A percentile compares a stretch with the other conserved stretches of the same genome.
Conservation (phyloP, 2,888 invertebrate genomes). For the Agonopterix subpropinquella region DNA sequence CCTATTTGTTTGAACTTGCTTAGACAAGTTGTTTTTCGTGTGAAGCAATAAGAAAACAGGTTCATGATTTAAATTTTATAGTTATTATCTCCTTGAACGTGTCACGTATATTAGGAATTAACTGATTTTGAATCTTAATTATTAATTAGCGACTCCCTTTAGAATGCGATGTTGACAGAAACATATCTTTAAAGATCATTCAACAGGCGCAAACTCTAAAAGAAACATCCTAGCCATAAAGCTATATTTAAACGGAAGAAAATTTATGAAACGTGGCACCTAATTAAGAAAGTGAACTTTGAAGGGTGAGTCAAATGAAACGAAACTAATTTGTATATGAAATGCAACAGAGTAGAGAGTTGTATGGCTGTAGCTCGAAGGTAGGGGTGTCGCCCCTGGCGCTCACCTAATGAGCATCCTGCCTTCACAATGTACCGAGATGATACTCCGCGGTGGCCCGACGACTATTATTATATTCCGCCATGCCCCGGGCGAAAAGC, state of each 20-base stretch:
- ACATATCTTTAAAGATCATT: too few species aligned
- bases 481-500: constrained; percentile 50
- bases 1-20: not conserved
- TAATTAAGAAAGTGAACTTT: constrained; percentile 21
- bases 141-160: too few species aligned
- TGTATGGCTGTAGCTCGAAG: constrained; percentile 19
- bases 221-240: too few species aligned
- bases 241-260: too few species aligned
- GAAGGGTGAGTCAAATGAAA: constrained; percentile 21
- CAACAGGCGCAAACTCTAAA: too few species aligned
- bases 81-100: too few species aligned
- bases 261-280: not conserved
- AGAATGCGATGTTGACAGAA: too few species aligned
- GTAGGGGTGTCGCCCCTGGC: constrained; percentile 48
- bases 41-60: too few species aligned
- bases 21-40: too few species aligned
- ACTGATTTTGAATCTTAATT: too few species aligned
- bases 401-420: constrained; percentile 73
- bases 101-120: too few species aligned
- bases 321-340: constrained; percentile 42
- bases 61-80: too few species aligned
- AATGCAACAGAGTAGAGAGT: constrained; percentile 6
- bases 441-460: constrained; percentile 61
- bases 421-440: constrained; percentile 69
- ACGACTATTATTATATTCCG: constrained; percentile 68